Percentiles rank a stretch among this genome's conserved stretches.
Evolutionary conservation across 2,113 vertebrate genomes (phyloP).

Genomic region (Heterotilapia buettikoferi): DNA sequence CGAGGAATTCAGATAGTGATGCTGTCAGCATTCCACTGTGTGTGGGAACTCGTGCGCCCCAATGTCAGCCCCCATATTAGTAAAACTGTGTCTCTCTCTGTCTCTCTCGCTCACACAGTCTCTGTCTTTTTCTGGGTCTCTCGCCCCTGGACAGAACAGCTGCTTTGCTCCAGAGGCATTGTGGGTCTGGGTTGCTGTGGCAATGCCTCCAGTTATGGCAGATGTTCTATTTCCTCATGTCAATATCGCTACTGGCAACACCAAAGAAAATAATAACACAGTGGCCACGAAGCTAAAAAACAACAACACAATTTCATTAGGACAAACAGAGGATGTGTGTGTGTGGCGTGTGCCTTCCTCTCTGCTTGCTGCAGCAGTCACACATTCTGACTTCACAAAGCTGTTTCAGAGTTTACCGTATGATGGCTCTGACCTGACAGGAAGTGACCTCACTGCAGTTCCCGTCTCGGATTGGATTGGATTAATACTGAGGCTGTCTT

Average conservation of each 20-base stretch:
- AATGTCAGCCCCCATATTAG: neutral
- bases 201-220: slow-evolving; percentile 49
- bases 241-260: slow-evolving; percentile 35
- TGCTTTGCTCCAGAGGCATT: slow-evolving; percentile 35
- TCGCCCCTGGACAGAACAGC: slow-evolving; percentile 46
- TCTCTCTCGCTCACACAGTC: neutral
- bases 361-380: neutral
- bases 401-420: neutral
- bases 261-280: slow-evolving; percentile 7
- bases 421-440: neutral
- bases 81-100: neutral
- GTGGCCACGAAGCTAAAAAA: neutral
- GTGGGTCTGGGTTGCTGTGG: slow-evolving; percentile 31
- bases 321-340: neutral
- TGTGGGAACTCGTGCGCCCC: neutral
- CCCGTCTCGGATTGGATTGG: neutral
- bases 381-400: neutral
- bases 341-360: neutral
- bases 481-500: neutral
- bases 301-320: neutral
- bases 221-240: slow-evolving; percentile 35
- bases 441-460: slow-evolving; percentile 1
- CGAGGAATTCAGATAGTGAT: neutral
- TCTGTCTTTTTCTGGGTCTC: neutral
- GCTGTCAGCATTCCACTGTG: neutral